Evolutionary conservation across 2,888 invertebrate genomes (phyloP).

Genomic region (Eulithis prunata): DNA sequence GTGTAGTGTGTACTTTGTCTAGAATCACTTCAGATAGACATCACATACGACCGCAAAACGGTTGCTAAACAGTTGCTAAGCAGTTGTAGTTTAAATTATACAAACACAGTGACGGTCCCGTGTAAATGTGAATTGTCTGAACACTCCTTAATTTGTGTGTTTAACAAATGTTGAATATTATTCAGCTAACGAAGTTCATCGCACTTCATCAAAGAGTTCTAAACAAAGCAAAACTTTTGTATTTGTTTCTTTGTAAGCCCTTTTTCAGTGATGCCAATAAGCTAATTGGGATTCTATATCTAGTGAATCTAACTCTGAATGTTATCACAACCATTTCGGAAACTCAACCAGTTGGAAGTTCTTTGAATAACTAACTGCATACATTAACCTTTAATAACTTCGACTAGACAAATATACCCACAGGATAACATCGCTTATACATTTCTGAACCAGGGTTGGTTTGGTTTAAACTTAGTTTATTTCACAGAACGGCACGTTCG

Average conservation of each 20-base stretch:
- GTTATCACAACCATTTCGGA: conserved; percentile 18
- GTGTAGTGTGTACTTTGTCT: no score
- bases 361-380: conserved; percentile 18
- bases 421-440: no score
- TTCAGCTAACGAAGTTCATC: conserved; percentile 29
- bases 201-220: conserved; percentile 30
- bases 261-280: conserved; percentile 23
- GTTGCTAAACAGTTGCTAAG: not conserved
- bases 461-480: no score
- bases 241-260: conserved; percentile 26
- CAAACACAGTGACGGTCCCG: not conserved
- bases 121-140: conserved; percentile 6
- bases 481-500: no score
- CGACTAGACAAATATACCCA: no score
- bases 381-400: conserved; percentile 13
- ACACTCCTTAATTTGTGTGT: conserved; percentile 11
- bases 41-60: conserved; percentile 6
- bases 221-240: conserved; percentile 22
- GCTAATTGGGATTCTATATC: conserved; percentile 22
- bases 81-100: conserved; percentile 15
- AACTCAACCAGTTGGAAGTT: conserved; percentile 1
- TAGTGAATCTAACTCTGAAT: conserved; percentile 10
- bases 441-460: no score
- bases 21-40: not conserved
- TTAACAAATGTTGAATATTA: conserved; percentile 7